Evolutionary conservation across 2,797 vertebrate species (phyloP).

Genomic region (Ambastaia sidthimunki): DNA sequence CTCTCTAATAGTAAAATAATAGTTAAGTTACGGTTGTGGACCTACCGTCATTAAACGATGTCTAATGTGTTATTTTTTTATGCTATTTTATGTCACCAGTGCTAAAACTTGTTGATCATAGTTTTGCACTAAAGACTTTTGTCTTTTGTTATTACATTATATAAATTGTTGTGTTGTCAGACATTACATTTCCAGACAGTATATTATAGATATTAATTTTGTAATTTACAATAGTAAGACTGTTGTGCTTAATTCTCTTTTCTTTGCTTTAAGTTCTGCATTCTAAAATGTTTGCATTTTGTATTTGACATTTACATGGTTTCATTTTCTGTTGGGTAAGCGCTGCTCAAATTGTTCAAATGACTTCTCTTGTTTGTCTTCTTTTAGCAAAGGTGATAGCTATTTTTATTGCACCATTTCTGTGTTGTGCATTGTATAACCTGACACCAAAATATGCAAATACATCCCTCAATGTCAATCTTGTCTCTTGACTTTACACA

Average conservation of each 20-base stretch:
- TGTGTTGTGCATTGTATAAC: background rate
- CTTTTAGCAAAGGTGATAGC: background rate
- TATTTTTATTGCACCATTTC: background rate
- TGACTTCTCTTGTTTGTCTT: background rate
- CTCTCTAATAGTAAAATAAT: background rate
- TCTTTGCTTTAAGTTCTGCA: background rate
- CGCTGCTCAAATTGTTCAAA: no score
- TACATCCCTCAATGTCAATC: slow-evolving; percentile 5
- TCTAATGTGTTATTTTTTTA: background rate
- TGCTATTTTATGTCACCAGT: background rate
- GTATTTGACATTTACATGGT: background rate
- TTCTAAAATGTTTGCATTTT: background rate
- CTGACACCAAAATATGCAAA: background rate
- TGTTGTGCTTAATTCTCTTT: background rate
- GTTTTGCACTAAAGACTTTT: background rate
- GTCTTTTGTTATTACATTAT: background rate
- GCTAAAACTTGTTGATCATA: background rate
- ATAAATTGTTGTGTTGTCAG: background rate
- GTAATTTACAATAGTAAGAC: background rate
- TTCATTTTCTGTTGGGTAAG: no score
- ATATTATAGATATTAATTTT: no score
- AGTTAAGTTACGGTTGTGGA: background rate
- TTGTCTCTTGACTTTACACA: slow-evolving; percentile 5
- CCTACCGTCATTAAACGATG: background rate
- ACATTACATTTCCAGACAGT: background rate